Evolutionary conservation across 2,797 vertebrate genomes (phyloP), one percentile per base, ranked within the genome.

Genomic region (Lepilemur ruficaudatus): DNA sequence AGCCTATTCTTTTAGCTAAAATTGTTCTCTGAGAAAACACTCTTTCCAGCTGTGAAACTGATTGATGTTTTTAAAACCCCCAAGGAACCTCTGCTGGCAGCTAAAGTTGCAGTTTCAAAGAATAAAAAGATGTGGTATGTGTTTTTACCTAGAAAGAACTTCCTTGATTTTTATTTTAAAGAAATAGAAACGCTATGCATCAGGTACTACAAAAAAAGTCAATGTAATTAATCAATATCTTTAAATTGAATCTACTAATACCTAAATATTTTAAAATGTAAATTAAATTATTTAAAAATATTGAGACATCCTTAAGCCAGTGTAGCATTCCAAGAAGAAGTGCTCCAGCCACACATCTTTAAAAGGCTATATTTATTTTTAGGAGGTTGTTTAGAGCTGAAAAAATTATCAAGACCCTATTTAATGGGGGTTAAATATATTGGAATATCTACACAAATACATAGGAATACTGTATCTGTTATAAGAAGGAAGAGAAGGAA

Each of bases 11-110:
- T 96, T 91, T 50, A 87, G 75, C 30, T 93, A 91, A 98, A 95
- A 95, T 80, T 93, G n/a, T 96, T 70, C 48, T 92, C 23, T 38
- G 73, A 94, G 78, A 96, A 95, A 67, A 76, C 81, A 89, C 41
- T 92, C 70, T 95, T n/a, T 94, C 89, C 95, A 92, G 89, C 95
- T 96, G 93, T 95, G 96, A 97, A 95, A 89, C 61, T 95, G 96
- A 98, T 76, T 86, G 94, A 94, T 95, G 86, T 90, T 96, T 96
- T 97, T 86, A 94, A 97, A 96, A 76, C 48, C 83, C 90, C 75
- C 48, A 50, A 92, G 97, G 94, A 97, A 94, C 38, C 80, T 95
- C 50, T 80, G 32, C 72, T 94, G 72, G 94, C 95, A 91, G 94
- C 65, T 95, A 83, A 67, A 63, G 48, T 84, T 93, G 85, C 50